Evolutionary conservation across 2,888 invertebrate species (phyloP), one percentile per base, ranked within the genome.

Genomic region (Trilocha varians): DNA sequence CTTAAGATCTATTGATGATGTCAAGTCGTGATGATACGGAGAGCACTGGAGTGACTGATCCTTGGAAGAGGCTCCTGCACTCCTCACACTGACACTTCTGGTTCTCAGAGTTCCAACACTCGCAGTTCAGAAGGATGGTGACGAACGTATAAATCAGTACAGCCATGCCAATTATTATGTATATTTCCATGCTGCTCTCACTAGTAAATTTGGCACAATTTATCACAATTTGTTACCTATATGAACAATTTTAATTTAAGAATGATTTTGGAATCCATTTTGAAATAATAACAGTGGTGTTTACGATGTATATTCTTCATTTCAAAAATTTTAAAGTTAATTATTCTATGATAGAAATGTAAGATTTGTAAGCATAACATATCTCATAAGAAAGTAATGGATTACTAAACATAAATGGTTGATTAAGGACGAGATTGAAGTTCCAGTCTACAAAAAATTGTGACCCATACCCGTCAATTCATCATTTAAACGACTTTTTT

Each of bases 31-130:
- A 77, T 11, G 79, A 82, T 35, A 82, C 74, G 0, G 77, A 78
- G 40, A 54, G 55, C 43, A 70, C 60, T 14, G 65, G 66, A 16
- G 62, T 59, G 46, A 59, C 50, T 32, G 55, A 49, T 42, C 50
- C 59, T 36, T 62, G 58, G 48, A 63, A 74, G 38, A 74, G 61
- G 52, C 65, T 60, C 52, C 58, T 66, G 56, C 85, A 85, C 57
- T 83, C 80, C 41, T 83, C 82, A 47, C 84, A 85, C 44, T 61
- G 56, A 52, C 84, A 85, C 63, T 70, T 73, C 48, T 70, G 65
- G 37, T 63, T 58, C 42, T 70, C 69, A 39, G 61, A 51, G 40
- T 62, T 65, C 73, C 78, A 82, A 48, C 80, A 79, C 41, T 77
- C 69, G 42, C 75, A 67, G 53, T 75, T 80, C 43, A 71, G 34